A percentile compares a stretch with the other conserved stretches of the same genome.
Conservation (phyloP, 2,113 vertebrate species). For the Clarias gariepinus region DNA sequence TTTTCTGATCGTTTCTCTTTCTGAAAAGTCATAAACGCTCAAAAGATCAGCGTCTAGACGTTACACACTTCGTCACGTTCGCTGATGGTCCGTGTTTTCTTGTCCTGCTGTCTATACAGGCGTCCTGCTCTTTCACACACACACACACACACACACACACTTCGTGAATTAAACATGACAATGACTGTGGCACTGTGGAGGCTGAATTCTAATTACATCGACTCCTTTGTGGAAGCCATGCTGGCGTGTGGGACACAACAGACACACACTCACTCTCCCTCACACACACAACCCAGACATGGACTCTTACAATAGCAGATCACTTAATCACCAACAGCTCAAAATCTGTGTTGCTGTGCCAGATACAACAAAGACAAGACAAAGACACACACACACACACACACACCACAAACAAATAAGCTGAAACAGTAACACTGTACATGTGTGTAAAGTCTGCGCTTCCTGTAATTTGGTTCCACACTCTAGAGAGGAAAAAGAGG, state of each 20-base stretch:
- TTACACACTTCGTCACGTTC: neutral
- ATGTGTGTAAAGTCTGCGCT: neutral
- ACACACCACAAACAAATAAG: neutral
- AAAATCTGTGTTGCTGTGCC: constrained; percentile 14
- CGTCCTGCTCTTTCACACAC: too few relatives aligned
- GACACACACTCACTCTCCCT: neutral
- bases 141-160: constrained; percentile 48
- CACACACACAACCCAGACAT: constrained; percentile 28
- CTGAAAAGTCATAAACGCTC: neutral
- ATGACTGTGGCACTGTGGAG: constrained; percentile 65
- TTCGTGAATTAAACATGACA: constrained; percentile 77
- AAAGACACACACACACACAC: constrained; percentile 13
- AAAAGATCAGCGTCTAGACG: neutral
- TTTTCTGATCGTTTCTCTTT: neutral
- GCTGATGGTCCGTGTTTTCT: constrained; percentile 1
- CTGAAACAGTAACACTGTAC: neutral
- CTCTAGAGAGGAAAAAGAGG: constrained; percentile 3
- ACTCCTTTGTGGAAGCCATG: constrained; percentile 56
- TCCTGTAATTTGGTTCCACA: constrained; percentile 15
- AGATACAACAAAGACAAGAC: constrained; percentile 10
- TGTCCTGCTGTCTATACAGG: constrained; percentile 26
- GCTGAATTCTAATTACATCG: constrained; percentile 75
- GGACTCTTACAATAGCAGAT: constrained; percentile 39
- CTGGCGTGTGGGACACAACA: constrained; percentile 40
- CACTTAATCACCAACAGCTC: constrained; percentile 42